Evolutionary conservation across 2,888 invertebrate species (phyloP), one percentile per base, ranked within the genome.

Genomic region (Scaeva pyrastri): DNA sequence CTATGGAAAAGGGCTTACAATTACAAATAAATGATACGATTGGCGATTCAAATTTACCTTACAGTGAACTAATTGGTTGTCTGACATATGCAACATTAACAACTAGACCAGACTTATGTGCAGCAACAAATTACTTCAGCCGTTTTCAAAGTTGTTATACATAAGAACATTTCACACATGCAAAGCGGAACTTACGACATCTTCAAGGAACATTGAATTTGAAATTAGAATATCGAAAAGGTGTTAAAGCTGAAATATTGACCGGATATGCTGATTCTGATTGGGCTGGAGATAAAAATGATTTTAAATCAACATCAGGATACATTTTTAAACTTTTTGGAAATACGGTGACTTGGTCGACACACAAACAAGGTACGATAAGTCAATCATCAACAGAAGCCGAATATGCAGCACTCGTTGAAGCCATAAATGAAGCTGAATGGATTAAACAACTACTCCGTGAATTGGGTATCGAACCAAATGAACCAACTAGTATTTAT

Each of bases 341-440:
- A 0, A 66, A 52, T 23, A 66, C 75, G 2, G 56, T 64, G 21
- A 55, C 31, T 4, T 64, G 64, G 64, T 21, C 43, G 11, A 70
- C 74, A 12, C 56, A 68, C 55, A 86, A 82, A 36, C 81, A 86
- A 77, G 8, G 50, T n/a, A 76, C 66, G 10, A 68, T 80, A 3
- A 52, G 60, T 55, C 62, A 50, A 14, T 82, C 82, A 45, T 77
- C 76, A 23, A 77, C 71, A 7, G 84, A 84, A 48, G 84, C 84
- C n/a, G 76, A 82, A 66, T 82, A 76, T 58, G 41, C 76, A 12
- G 71, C 80, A 41, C 21, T 85, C 23, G 55, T 66, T 19, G 48
- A 71, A 50, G 75, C 52, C 21, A 66, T 75, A 55, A 72, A 72
- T 66, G 85, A 85, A 68, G 74, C 45, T 23, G 74, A 78, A 56